Evolutionary conservation across 92 coral and sea anemone genomes (phyloP), one percentile per base, ranked within the genome.

Genomic region (Paramuricea clavata): DNA sequence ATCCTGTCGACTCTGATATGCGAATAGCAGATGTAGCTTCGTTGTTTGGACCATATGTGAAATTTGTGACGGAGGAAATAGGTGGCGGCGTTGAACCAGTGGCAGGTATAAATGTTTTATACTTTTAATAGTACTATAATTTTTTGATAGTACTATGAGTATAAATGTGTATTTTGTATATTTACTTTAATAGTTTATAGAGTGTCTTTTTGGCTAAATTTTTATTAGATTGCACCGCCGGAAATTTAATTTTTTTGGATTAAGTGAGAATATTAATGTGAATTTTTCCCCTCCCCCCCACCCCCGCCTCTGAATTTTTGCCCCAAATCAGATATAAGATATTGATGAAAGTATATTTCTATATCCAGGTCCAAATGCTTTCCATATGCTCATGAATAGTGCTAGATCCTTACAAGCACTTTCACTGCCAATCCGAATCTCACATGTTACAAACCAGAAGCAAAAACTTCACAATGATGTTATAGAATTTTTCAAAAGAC

Each of bases 11-110:
- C 80, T 74, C 30, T 44, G 80, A 74, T 42, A 41, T 74, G 80
- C 52, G 50, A 39, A 59, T 74, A 59, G 39, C 54, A 22, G 57
- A 74, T 43, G 80, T 44, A 3, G n/a, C 60, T 74, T 74, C 60
- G 33, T 74, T 74, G 80, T 74, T 74, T 74, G 80, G 80, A 59
- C 80, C 60, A 17, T 74, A 41, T 74, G 80, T 74, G 80, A 74
- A 74, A 49, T 74, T n/a, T 49, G 80, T 74, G 80, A 49, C 33
- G 19, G 80, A 74, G 80, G 80, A 74, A 41, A 74, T 74, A 19
- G 80, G 80, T 42, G 80, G 80, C 60, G 80, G 80, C 60, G 17
- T 15, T 74, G 31, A 74, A 74, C 80, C 80, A 1, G 19, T 74
- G 59, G 50, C 80, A 26, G 57, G 57, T 41, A 47, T 42, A 12